Conservation (phyloP, 1,140 invertebrate genomes). For the Cardiocondyla obscurior region DNA sequence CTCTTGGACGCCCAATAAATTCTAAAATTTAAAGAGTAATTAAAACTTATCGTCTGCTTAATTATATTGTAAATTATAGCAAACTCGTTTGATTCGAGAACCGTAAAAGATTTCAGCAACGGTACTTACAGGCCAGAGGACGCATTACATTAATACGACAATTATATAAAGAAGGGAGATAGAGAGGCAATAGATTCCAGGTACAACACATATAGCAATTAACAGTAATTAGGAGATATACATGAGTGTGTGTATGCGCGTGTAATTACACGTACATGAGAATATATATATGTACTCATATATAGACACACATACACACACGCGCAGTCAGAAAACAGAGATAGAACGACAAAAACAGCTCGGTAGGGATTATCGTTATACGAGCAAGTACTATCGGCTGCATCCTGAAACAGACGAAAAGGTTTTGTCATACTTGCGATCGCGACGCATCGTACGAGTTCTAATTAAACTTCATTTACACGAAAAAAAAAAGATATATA, state of each 20-base stretch:
- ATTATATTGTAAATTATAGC: too few relatives aligned
- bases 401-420: slow-evolving; percentile 83
- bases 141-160: slow-evolving; percentile 59
- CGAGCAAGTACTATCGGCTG: slow-evolving; percentile 76
- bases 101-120: neutral
- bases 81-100: neutral
- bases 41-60: too few relatives aligned
- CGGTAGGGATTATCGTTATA: slow-evolving; percentile 61
- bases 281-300: slow-evolving; percentile 14
- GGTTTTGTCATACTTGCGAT: slow-evolving; percentile 70
- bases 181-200: slow-evolving; percentile 65
- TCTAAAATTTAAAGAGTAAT: neutral
- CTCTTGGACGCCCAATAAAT: too few relatives aligned
- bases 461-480: neutral
- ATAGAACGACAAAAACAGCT: slow-evolving; percentile 63
- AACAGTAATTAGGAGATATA: slow-evolving; percentile 65
- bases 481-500: neutral
- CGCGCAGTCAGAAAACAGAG: slow-evolving; percentile 53
- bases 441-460: slow-evolving; percentile 34
- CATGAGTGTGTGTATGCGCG: slow-evolving; percentile 44
- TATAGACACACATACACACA: slow-evolving; percentile 23
- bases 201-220: slow-evolving; percentile 65
- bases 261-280: neutral
- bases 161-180: slow-evolving; percentile 61
- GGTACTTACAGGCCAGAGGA: slow-evolving; percentile 38